Evolutionary conservation across 2,888 invertebrate species (phyloP).

Genomic region (Agonum fuliginosum): DNA sequence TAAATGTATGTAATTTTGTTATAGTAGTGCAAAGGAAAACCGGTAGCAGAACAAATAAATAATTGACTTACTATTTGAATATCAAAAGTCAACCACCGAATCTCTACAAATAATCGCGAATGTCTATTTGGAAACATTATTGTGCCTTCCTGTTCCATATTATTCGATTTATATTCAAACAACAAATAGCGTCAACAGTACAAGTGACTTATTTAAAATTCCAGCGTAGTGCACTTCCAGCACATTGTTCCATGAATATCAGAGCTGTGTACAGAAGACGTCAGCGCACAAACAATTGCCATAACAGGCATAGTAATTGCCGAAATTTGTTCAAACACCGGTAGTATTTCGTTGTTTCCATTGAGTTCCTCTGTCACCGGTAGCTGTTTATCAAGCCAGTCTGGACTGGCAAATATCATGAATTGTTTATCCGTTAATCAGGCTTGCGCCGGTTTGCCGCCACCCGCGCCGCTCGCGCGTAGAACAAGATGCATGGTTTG

Average conservation of each 20-base stretch:
- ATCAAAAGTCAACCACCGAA: too few species aligned
- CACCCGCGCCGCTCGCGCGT: slow-evolving; percentile 61
- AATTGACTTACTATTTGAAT: too few species aligned
- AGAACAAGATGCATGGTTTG: slow-evolving; percentile 61
- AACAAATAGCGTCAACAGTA: slow-evolving; percentile 24
- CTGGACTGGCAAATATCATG: slow-evolving; percentile 70
- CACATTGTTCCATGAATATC: slow-evolving; percentile 52
- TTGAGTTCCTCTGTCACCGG: slow-evolving; percentile 44
- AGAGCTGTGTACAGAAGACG: slow-evolving; percentile 37
- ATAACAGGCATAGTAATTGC: slow-evolving; percentile 41
- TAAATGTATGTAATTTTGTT: too few species aligned
- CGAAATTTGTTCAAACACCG: slow-evolving; percentile 47
- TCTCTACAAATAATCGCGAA: too few species aligned
- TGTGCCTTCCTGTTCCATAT: slow-evolving; percentile 1
- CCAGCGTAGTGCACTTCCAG: slow-evolving; percentile 34
- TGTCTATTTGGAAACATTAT: not conserved
- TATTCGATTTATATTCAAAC: slow-evolving; percentile 50
- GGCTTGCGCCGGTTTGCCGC: slow-evolving; percentile 62
- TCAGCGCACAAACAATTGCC: slow-evolving; percentile 46
- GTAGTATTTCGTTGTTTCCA: slow-evolving; percentile 17
- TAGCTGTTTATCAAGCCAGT: slow-evolving; percentile 59
- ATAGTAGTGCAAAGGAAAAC: too few species aligned
- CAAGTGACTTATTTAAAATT: slow-evolving; percentile 44
- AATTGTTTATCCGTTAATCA: slow-evolving; percentile 73
- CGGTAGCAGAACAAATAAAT: too few species aligned